A percentile compares a stretch with the other conserved stretches of the same genome.
These are phyloP conservation scores for Linurgus olivaceus DNA, from an alignment of 2,797 vertebrate species.

Conservation along the genomic window DNA sequence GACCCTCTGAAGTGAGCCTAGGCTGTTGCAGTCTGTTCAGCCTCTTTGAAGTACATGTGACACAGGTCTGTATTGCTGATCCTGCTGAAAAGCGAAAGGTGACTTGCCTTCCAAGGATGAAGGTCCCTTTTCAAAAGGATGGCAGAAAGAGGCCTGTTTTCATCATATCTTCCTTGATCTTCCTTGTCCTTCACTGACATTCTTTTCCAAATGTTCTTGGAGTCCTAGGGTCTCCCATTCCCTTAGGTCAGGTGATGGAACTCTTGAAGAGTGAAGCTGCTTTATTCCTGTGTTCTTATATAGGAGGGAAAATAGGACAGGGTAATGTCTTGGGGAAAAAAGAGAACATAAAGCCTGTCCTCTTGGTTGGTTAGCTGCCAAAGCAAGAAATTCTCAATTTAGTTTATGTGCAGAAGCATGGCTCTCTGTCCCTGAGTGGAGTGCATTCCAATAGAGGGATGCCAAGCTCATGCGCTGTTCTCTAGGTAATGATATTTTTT, in stretches of 20 bases:
- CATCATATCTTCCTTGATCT: neutral
- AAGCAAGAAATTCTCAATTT: neutral
- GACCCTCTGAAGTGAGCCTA: neutral
- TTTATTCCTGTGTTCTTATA: neutral
- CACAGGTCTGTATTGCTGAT: neutral
- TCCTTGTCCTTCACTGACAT: neutral
- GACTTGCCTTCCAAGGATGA: neutral
- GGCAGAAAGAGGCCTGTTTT: neutral
- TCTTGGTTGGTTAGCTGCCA: neutral
- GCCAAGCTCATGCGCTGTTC: constrained; percentile 12
- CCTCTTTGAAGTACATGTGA: neutral
- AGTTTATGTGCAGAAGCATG: neutral
- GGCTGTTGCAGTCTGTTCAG: neutral
- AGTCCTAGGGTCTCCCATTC: neutral
- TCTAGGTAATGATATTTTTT: constrained; percentile 22
- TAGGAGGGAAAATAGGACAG: neutral
- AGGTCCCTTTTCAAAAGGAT: neutral
- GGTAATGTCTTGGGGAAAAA: neutral
- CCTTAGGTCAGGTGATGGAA: neutral
- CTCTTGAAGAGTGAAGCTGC: neutral
- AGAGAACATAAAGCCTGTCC: neutral
- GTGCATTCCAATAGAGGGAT: neutral
- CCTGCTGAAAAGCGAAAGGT: neutral
- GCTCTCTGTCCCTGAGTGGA: neutral
- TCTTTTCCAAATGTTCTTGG: neutral